Evolutionary conservation across 2,113 vertebrate genomes (phyloP), one percentile per base, ranked within the genome.

Genomic region (Aegypius monachus): DNA sequence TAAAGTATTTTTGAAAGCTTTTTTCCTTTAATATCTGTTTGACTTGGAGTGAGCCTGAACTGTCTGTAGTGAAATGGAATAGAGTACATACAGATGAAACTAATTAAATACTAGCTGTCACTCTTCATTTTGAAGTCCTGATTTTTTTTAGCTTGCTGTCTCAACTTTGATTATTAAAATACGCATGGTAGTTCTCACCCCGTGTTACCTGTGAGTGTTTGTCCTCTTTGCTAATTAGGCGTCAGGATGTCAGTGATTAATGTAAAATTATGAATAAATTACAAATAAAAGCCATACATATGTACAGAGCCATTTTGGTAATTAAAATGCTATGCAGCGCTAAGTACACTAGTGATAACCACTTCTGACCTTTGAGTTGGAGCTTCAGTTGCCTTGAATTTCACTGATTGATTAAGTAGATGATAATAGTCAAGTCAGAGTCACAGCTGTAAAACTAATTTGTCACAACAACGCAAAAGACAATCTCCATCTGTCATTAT

Each of bases 201-300:
- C 45, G 38, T 5, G 2, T 89, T 95, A 95, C 94, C 89, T 95
- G 93, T 61, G 73, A 95, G 50, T 80, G 81, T 82, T 96, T 84
- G 82, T 93, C 78, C 78, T 74, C 67, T 84, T 90, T 84, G 45
- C 96, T 97, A 95, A 97, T 97, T 96, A 95, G 93, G 48, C 90
- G 88, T 91, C 95, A 95, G 91, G 86, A 95, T 95, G 94, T 95
- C 96, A 93, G 93, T 97, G 94, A 96, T 95, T 95, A 97, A 95
- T 95, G 70, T 63, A 86, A 91, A 95, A 87, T 90, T 81, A 95
- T 80, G 89, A 93, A 96, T 97, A 95, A 81, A 94, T 97, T 96
- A 62, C 58, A 71, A 73, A 96, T 97, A 90, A 93, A 82, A 95
- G 34, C 73, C 66, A 50, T n/a, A 74, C 48, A 34, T 62, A 11